Conservation (phyloP, 2,888 invertebrate genomes). For the Hypolimnas misippus region DNA sequence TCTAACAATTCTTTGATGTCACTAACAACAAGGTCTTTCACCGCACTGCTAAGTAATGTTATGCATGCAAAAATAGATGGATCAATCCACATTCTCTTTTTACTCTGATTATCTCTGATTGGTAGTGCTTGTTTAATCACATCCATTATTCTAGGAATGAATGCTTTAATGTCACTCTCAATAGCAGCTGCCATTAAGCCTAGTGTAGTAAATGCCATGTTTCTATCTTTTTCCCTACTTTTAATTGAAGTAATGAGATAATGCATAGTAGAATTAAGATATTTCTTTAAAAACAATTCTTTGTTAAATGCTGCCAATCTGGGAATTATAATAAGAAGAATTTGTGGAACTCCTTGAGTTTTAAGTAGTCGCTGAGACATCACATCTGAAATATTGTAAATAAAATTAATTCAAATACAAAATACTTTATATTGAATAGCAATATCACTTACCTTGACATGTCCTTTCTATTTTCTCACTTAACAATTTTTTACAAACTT, state of each 20-base stretch:
- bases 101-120: conserved; percentile 89
- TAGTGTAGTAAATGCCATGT: conserved; percentile 94
- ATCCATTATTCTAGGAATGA: conserved; percentile 94
- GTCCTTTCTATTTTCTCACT: conserved; percentile 92
- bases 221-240: conserved; percentile 92
- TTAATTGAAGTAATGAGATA: conserved; percentile 91
- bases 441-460: conserved; percentile 81
- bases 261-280: conserved; percentile 89
- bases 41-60: conserved; percentile 94
- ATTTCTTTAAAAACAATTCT: conserved; percentile 89
- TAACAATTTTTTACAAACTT: conserved; percentile 92
- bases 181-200: conserved; percentile 96
- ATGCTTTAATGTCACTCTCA: conserved; percentile 90
- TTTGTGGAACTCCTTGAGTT: conserved; percentile 93
- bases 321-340: conserved; percentile 93
- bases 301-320: conserved; percentile 97
- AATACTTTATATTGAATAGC: conserved; percentile 6
- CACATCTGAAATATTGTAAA: conserved; percentile 83
- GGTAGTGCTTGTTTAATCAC: conserved; percentile 91
- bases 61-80: conserved; percentile 97
- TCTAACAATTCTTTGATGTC: conserved; percentile 94
- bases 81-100: conserved; percentile 90
- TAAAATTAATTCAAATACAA: conserved; percentile 13
- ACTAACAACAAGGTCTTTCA: conserved; percentile 89
- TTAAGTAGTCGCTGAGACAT: conserved; percentile 90